A percentile compares a stretch with the other conserved stretches of the same genome.
Evolutionary conservation across 2,888 invertebrate genomes (phyloP).

Genomic region (Acronicta leporina): DNA sequence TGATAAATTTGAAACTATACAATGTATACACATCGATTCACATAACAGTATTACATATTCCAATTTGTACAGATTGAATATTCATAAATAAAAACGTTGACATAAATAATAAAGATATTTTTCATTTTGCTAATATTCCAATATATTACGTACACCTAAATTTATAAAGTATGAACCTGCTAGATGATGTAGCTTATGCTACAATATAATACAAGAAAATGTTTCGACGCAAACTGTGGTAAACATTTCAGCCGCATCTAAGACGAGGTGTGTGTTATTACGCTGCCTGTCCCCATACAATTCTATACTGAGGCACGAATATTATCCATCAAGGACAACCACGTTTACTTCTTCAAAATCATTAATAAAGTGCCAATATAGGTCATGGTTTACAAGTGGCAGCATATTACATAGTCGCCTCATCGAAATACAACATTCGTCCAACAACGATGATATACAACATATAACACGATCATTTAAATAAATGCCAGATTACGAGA

Average conservation of each 20-base stretch:
- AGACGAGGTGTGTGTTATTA: constrained; percentile 16
- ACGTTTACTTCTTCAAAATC: constrained; percentile 13
- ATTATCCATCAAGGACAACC: constrained; percentile 18
- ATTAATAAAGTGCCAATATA: constrained; percentile 25
- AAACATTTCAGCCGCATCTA: constrained; percentile 26
- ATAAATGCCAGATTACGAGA: constrained; percentile 73
- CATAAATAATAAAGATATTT: constrained; percentile 57
- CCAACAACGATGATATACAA: constrained; percentile 55
- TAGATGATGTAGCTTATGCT: constrained; percentile 45
- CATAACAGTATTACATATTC: constrained; percentile 55
- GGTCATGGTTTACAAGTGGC: constrained; percentile 22
- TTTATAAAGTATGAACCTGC: constrained; percentile 53
- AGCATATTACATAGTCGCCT: constrained; percentile 27
- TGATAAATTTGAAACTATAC: constrained; percentile 55
- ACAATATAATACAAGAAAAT: constrained; percentile 59
- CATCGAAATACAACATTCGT: constrained; percentile 39
- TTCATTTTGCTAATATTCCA: constrained; percentile 48
- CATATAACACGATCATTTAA: constrained; percentile 62
- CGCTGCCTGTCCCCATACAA: constrained; percentile 22
- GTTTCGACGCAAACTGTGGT: constrained; percentile 39
- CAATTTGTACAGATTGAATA: constrained; percentile 56
- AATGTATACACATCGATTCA: constrained; percentile 56
- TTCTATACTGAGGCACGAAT: constrained; percentile 32
- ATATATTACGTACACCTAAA: constrained; percentile 53
- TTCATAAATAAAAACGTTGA: constrained; percentile 50